phyloP scores from a whole-genome alignment of 1,140 invertebrate genomes.

The Drosophila equinoxialis region DNA sequence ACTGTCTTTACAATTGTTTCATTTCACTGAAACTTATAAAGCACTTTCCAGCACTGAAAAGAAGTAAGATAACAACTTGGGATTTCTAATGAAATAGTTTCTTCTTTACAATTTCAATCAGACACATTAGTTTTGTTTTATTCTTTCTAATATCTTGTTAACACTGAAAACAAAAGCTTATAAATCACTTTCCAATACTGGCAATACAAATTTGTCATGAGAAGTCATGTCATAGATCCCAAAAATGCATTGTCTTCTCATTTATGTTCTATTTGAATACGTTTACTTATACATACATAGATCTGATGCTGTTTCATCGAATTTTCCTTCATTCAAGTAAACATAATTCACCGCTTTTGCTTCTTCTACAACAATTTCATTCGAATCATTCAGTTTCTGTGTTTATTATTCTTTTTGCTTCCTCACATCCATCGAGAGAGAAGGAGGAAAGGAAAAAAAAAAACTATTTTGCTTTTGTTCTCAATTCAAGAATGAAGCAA shows the following conservation, averaged over 20 bases:
- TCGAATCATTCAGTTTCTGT: slow-evolving; percentile 7
- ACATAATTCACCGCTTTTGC: background rate
- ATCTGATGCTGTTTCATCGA: background rate
- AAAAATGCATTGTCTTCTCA: too few relatives aligned
- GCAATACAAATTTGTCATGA: background rate
- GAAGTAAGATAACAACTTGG: too few relatives aligned
- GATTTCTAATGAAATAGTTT: too few relatives aligned
- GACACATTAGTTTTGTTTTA: too few relatives aligned
- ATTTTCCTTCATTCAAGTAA: background rate
- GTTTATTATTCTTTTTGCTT: slow-evolving; percentile 14
- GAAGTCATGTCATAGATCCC: too few relatives aligned
- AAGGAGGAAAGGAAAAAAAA: background rate
- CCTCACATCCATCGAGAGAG: background rate
- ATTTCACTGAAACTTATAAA: too few relatives aligned
- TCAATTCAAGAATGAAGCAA: slow-evolving; percentile 58
- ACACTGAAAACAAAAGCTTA: background rate
- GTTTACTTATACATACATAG: background rate
- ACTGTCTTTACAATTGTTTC: too few relatives aligned
- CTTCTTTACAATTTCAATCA: too few relatives aligned
- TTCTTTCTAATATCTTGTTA: background rate
- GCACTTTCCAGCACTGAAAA: too few relatives aligned
- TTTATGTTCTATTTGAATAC: background rate
- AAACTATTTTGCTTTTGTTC: slow-evolving; percentile 16
- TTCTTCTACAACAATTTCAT: background rate
- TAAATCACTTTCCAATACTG: background rate